Evolutionary conservation across 2,113 vertebrate species (phyloP).

Genomic region (Chloebia gouldiae): DNA sequence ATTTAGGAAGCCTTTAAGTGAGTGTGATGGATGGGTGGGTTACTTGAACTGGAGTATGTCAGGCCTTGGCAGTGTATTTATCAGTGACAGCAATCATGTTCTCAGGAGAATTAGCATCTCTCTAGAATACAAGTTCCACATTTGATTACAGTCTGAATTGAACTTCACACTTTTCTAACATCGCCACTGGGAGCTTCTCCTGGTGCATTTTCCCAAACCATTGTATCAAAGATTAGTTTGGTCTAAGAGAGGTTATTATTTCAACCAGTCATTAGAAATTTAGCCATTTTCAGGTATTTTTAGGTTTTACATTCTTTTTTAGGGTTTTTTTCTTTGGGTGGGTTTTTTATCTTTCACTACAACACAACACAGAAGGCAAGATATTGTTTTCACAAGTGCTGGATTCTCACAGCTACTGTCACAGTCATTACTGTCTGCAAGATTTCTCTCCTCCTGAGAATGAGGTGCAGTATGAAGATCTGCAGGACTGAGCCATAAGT

Average conservation of each 20-base stretch:
- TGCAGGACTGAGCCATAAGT: neutral
- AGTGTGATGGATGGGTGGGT: neutral
- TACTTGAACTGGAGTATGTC: slow-evolving; percentile 28
- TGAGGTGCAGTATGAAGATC: neutral
- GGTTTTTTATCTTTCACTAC: neutral
- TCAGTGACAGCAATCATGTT: neutral
- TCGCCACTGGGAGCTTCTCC: neutral
- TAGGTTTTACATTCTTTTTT: neutral
- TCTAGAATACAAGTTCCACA: neutral
- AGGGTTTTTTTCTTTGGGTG: neutral
- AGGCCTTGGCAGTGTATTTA: slow-evolving; percentile 12
- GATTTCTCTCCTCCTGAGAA: neutral
- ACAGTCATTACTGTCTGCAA: neutral
- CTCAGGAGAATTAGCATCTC: neutral
- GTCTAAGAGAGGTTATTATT: neutral
- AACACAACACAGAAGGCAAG: neutral
- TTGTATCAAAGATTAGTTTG: neutral
- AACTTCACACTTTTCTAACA: neutral
- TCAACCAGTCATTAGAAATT: neutral
- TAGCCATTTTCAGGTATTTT: neutral
- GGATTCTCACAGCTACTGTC: neutral
- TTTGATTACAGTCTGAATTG: neutral
- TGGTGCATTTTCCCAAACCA: neutral
- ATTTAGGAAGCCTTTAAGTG: neutral
- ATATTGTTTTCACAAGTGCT: neutral